Percentiles rank a stretch among this genome's conserved stretches.
phyloP scores from a whole-genome alignment of 2,888 invertebrate species.

The Galeruca laticollis region DNA sequence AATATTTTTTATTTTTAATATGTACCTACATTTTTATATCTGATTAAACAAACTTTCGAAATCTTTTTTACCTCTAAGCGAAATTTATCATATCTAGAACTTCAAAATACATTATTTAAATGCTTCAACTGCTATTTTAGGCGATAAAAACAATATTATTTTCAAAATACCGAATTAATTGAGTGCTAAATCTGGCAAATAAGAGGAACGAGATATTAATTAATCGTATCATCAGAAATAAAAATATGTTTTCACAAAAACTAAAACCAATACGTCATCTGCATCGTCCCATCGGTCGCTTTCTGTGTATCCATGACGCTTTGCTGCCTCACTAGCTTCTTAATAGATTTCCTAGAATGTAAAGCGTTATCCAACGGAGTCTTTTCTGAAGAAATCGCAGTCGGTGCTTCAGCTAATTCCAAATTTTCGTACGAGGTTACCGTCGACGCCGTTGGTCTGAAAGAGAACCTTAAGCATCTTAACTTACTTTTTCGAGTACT shows the following conservation, averaged over 20 bases:
- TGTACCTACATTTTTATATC: too few species aligned
- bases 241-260: neutral
- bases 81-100: too few species aligned
- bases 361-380: slow-evolving; percentile 64
- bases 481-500: slow-evolving; percentile 29
- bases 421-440: slow-evolving; percentile 81
- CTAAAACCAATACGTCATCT: slow-evolving; percentile 90
- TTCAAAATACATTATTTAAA: too few species aligned
- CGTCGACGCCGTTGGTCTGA: slow-evolving; percentile 69
- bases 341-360: slow-evolving; percentile 71
- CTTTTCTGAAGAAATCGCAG: slow-evolving; percentile 66
- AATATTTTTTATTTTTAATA: too few species aligned
- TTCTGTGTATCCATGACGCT: slow-evolving; percentile 87
- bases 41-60: too few species aligned
- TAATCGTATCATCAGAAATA: too few species aligned
- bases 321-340: slow-evolving; percentile 80
- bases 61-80: too few species aligned
- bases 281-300: slow-evolving; percentile 82
- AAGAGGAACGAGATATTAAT: too few species aligned
- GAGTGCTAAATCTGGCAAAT: too few species aligned
- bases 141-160: too few species aligned
- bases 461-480: slow-evolving; percentile 35
- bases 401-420: slow-evolving; percentile 70
- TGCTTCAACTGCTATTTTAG: too few species aligned
- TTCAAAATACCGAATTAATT: too few species aligned